Evolutionary conservation across 2,888 invertebrate genomes (phyloP), one percentile per base, ranked within the genome.

Genomic region (Yponomeuta plumbellus): DNA sequence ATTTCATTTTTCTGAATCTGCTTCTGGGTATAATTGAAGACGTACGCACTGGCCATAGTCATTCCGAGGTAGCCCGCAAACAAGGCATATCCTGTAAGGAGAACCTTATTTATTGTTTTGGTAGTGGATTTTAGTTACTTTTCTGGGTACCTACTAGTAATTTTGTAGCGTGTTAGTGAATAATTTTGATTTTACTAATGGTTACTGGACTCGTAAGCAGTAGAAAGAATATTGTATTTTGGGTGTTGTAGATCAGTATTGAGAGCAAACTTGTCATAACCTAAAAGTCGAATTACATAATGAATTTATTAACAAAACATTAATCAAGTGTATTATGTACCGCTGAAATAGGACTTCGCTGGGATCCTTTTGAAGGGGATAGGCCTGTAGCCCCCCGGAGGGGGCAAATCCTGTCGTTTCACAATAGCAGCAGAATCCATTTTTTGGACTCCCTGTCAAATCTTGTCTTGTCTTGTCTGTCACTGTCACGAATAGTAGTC

Each of bases 331-430:
- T 61, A 66, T 62, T 66, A 75, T 85, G 82, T 88, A 95, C 96
- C 95, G 72, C 92, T 93, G 71, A 96, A 94, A 76, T 92, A 94
- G 69, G 90, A 84, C 84, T 93, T 95, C n/a, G 96, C 93, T 44
- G 96, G 95, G 62, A 95, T 84, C 75, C 97, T 92, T 73, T 93
- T 92, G 78, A 86, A 96, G 63, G 92, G 92, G 71, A 98, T 95
- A 22, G 95, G 93, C 71, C 93, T 92, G 83, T 98, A 99, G 73
- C 99, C 99, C 79, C 98, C 98, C 67, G 93, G 87, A 70, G 99
- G 99, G 78, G 99, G 98, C 93, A 99, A 92, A 89, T 99, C 99
- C 88, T 99, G 99, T 78, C 44, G 44, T 52, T 52, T 52, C 44
- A 52, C 44, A 52, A 52, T 0, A 34, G 34, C 34, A 34, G 34